Evolutionary conservation across 1,140 invertebrate species (phyloP).

Genomic region (Drosophila pruinosa): DNA sequence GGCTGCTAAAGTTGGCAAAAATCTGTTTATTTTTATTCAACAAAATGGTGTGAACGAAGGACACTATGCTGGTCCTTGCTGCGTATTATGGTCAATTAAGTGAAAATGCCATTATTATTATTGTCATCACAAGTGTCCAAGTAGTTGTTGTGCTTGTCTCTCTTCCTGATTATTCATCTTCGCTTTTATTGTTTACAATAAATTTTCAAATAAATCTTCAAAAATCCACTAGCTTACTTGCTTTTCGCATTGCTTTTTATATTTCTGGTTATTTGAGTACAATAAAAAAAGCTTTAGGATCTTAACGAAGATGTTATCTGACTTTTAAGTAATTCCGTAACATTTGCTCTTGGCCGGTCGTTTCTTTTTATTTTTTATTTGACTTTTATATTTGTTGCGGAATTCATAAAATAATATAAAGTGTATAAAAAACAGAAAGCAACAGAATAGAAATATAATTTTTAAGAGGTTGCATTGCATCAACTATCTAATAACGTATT

Average conservation of each 20-base stretch:
- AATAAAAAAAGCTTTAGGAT: background rate
- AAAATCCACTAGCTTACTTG: background rate
- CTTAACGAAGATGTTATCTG: background rate
- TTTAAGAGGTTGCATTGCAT: too few relatives aligned
- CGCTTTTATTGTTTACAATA: slow-evolving; percentile 26
- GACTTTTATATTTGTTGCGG: background rate
- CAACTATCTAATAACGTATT: too few relatives aligned
- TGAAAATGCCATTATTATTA: slow-evolving; percentile 79
- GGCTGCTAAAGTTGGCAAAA: slow-evolving; percentile 52
- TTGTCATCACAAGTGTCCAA: slow-evolving; percentile 48
- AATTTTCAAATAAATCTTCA: background rate
- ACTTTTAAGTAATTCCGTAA: background rate
- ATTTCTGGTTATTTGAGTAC: background rate
- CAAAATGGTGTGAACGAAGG: background rate
- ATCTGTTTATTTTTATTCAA: slow-evolving; percentile 14
- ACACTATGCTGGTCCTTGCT: slow-evolving; percentile 36
- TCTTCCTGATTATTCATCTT: slow-evolving; percentile 5
- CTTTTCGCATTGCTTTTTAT: background rate
- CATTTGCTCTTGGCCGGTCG: background rate
- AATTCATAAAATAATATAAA: background rate
- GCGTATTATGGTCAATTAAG: slow-evolving; percentile 79
- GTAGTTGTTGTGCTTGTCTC: slow-evolving; percentile 13
- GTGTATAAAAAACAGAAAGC: background rate
- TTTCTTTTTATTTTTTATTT: too few relatives aligned
- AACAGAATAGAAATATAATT: background rate